phyloP scores from a whole-genome alignment of 2,888 invertebrate genomes.

The Ceramica pisi region DNA sequence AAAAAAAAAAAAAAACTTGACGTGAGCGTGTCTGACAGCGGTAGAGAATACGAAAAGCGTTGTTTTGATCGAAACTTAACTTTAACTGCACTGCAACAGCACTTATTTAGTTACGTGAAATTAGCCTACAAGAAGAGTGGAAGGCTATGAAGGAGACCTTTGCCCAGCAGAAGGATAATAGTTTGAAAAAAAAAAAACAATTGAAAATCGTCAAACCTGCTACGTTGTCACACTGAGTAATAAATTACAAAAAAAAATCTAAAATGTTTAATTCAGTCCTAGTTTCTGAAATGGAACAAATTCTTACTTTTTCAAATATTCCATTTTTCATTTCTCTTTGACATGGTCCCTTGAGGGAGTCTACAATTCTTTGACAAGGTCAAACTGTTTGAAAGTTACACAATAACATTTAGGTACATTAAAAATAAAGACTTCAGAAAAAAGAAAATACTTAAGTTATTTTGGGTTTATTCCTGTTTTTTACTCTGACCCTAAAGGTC shows the following conservation, averaged over 20 bases:
- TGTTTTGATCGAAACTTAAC: too few relatives aligned
- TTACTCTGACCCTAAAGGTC: too few relatives aligned
- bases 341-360: constrained; percentile 40
- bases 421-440: background rate
- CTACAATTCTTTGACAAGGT: constrained; percentile 21
- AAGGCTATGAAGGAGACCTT: too few relatives aligned
- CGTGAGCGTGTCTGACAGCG: too few relatives aligned
- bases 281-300: constrained; percentile 24
- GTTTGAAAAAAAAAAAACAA: background rate
- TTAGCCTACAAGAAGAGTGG: too few relatives aligned
- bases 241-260: background rate
- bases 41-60: too few relatives aligned
- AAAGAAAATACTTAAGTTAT: background rate
- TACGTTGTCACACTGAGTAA: background rate
- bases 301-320: constrained; percentile 12
- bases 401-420: background rate
- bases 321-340: constrained; percentile 37
- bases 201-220: background rate
- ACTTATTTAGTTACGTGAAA: too few relatives aligned
- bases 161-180: too few relatives aligned
- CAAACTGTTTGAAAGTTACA: constrained; percentile 9
- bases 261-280: background rate
- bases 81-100: too few relatives aligned
- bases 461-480: background rate
- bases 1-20: too few relatives aligned